These are phyloP conservation scores for Rotaria magnacalcarata DNA, from an alignment of 2,888 invertebrate species.

Conservation along the genomic window DNA sequence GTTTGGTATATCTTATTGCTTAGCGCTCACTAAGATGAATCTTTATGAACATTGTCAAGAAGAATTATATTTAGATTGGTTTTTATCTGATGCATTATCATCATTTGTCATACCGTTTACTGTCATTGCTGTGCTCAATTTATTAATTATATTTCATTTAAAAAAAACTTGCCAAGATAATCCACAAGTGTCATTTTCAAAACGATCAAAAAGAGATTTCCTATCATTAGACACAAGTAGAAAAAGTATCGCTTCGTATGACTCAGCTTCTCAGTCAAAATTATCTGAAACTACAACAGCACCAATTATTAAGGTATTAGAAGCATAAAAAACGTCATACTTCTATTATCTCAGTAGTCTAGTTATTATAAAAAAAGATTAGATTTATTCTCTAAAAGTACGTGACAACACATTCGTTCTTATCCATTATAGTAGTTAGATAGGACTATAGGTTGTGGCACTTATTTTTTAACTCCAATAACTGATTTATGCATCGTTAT, in stretches of 20 bases:
- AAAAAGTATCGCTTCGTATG: neutral
- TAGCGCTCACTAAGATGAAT: neutral
- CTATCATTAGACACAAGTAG: neutral
- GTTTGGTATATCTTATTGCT: neutral
- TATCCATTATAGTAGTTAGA: too few species aligned
- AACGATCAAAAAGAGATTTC: neutral
- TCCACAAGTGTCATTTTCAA: neutral
- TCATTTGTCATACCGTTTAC: conserved; percentile 19
- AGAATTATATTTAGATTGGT: conserved; percentile 3
- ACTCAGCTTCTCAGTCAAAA: neutral
- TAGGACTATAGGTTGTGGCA: too few species aligned
- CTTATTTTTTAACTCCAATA: too few species aligned
- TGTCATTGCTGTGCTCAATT: neutral
- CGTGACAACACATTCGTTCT: too few species aligned
- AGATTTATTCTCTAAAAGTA: too few species aligned
- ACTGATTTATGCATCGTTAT: too few species aligned
- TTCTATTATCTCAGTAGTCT: too few species aligned
- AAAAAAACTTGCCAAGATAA: neutral
- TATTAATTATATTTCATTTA: conserved; percentile 20
- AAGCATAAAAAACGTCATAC: too few species aligned
- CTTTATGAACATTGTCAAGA: neutral
- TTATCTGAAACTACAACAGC: neutral
- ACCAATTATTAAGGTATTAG: neutral
- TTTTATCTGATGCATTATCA: conserved; percentile 16
- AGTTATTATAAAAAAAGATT: too few species aligned